Evolutionary conservation across 2,888 invertebrate genomes (phyloP), one percentile per base, ranked within the genome.

Genomic region (Latheticus oryzae): DNA sequence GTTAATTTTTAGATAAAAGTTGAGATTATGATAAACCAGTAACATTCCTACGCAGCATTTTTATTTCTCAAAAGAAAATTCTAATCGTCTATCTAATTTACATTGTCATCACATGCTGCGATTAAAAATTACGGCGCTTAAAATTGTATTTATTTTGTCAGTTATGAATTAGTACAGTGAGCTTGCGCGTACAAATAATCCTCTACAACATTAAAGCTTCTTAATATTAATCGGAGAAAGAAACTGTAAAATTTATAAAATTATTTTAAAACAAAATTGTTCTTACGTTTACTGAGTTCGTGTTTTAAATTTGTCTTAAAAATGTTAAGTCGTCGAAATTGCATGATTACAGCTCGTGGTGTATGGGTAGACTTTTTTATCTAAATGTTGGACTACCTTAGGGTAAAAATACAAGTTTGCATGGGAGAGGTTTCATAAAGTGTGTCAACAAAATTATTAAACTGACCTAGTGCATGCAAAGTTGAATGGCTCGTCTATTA

Each of bases 361-460:
- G 38, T 57, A 43, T 57, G 43, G 43, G 45, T 43, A 51, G 13
- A 43, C 32, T 24, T 57, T 56, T 57, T 52, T 43, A 56, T 56
- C 43, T 50, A 11, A 50, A 56, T 33, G 50, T 40, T 56, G 56
- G 50, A 45, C 51, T 45, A 51, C 51, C 51, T 57, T 45, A 45
- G 45, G 57, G 45, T 15, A 28, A 37, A 57, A 57, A 51, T 43
- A 32, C 55, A 40, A 48, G 48, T 55, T 57, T 35, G 57, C 51
- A 57, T 51, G 57, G 57, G 57, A 57, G 57, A 57, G 57, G 57
- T 57, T 56, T 35, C 37, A 43, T 43, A 57, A 57, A 57, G 51
- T 57, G 51, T 57, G 57, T 57, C 57, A 52, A 52, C 57, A 42
- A 52, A 57, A 57, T 57, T 57, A 57, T 57, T 51, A 57, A 57